phyloP scores from a whole-genome alignment of 2,888 invertebrate genomes.

The Dolichopus griseipennis region DNA sequence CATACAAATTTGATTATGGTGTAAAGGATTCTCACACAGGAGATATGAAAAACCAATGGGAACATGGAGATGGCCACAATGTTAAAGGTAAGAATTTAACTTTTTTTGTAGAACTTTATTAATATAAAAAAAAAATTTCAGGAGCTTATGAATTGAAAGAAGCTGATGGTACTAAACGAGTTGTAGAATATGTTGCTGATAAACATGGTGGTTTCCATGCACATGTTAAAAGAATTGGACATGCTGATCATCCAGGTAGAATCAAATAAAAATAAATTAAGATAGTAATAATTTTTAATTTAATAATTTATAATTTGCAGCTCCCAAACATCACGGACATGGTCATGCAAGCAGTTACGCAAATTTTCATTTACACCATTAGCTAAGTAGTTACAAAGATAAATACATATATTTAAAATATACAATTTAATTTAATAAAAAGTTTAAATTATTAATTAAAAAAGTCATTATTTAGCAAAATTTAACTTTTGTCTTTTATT shows the following conservation, averaged over 20 bases:
- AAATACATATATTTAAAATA: too few relatives aligned
- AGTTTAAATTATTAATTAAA: too few relatives aligned
- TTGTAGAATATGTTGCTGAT: conserved; percentile 46
- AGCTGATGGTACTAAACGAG: conserved; percentile 45
- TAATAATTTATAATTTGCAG: too few relatives aligned
- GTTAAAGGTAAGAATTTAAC: conserved; percentile 30
- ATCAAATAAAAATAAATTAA: too few relatives aligned
- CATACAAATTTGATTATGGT: conserved; percentile 37
- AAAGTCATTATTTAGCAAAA: too few relatives aligned
- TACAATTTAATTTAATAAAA: too few relatives aligned
- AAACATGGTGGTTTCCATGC: conserved; percentile 47
- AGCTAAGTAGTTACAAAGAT: neutral
- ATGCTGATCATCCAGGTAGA: conserved; percentile 32
- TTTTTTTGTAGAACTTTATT: too few relatives aligned
- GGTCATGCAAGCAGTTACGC: conserved; percentile 23
- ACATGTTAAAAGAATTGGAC: conserved; percentile 44
- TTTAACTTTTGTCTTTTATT: too few relatives aligned
- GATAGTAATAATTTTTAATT: neutral
- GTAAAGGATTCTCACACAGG: conserved; percentile 37
- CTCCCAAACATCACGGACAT: neutral
- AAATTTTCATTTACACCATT: neutral
- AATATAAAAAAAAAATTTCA: conserved; percentile 13
- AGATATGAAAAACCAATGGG: conserved; percentile 37
- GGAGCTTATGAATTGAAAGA: conserved; percentile 45
- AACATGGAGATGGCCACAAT: conserved; percentile 41